Evolutionary conservation across 2,888 invertebrate species (phyloP).

Genomic region (Drosophila mettleri): DNA sequence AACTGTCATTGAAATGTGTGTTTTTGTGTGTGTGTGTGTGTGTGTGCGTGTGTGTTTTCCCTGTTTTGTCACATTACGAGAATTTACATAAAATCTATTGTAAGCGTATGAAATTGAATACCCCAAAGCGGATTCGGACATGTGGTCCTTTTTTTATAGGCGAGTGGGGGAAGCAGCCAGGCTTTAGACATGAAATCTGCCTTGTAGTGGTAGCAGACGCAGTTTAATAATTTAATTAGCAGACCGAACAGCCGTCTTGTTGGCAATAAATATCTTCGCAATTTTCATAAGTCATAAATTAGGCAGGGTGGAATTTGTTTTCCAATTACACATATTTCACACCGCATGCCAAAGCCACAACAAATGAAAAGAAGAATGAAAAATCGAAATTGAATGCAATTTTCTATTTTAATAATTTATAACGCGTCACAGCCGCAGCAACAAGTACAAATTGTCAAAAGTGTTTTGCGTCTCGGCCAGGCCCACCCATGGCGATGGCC

Average conservation of each 20-base stretch:
- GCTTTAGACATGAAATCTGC: conserved; percentile 29
- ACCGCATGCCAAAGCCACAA: conserved; percentile 64
- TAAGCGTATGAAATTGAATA: conserved; percentile 74
- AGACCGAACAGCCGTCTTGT: conserved; percentile 42
- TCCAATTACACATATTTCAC: conserved; percentile 82
- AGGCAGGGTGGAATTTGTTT: conserved; percentile 79
- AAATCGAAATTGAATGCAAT: conserved; percentile 66
- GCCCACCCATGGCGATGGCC: conserved; percentile 79
- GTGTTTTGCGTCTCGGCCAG: conserved; percentile 61
- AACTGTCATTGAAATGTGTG: conserved; percentile 84
- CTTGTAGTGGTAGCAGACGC: conserved; percentile 20
- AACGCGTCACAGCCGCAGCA: conserved; percentile 67
- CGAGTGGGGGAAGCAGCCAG: background rate
- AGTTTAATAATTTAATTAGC: conserved; percentile 76
- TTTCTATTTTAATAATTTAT: conserved; percentile 82
- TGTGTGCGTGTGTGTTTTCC: conserved; percentile 38
- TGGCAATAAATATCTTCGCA: conserved; percentile 65
- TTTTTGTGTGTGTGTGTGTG: conserved; percentile 58
- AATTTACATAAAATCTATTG: conserved; percentile 80
- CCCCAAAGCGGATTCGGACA: conserved; percentile 61
- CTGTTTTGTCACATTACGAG: conserved; percentile 78
- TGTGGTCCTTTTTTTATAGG: conserved; percentile 55
- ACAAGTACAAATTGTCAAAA: conserved; percentile 81
- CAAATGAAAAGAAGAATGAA: conserved; percentile 31
- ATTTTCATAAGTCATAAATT: conserved; percentile 78